Evolutionary conservation across 2,797 vertebrate species (phyloP).

Genomic region (Apodemus agrarius): DNA sequence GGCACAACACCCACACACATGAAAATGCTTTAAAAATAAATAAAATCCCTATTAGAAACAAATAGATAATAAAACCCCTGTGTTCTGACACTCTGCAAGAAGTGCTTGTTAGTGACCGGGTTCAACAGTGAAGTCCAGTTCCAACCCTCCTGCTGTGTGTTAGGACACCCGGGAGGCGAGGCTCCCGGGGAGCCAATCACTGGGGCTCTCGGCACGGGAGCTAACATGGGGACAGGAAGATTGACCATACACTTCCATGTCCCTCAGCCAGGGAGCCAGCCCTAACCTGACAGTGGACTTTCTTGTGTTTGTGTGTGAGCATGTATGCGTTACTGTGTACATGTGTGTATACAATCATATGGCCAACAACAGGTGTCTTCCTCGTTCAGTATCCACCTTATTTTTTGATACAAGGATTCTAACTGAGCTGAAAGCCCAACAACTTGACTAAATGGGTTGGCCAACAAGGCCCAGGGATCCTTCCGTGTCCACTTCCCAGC

Average conservation of each 20-base stretch:
- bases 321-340: background rate
- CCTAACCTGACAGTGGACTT: background rate
- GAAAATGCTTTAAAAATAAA: background rate
- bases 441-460: background rate
- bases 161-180: accelerated
- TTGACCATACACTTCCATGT: background rate
- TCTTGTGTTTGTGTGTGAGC: background rate
- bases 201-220: accelerated
- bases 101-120: background rate
- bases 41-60: background rate
- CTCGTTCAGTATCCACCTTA: background rate
- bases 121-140: too few species aligned
- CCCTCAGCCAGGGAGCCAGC: too few species aligned
- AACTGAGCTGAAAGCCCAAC: background rate
- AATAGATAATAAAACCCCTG: background rate
- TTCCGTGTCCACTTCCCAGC: background rate
- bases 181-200: background rate
- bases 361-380: background rate
- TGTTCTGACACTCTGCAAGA: too few species aligned
- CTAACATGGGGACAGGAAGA: background rate
- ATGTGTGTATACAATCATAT: background rate
- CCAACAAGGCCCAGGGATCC: background rate
- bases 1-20: background rate
- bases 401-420: background rate
- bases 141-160: accelerated